These are phyloP conservation scores for Lasius fuliginosus DNA, from an alignment of 2,888 invertebrate genomes.

Conservation along the genomic window DNA sequence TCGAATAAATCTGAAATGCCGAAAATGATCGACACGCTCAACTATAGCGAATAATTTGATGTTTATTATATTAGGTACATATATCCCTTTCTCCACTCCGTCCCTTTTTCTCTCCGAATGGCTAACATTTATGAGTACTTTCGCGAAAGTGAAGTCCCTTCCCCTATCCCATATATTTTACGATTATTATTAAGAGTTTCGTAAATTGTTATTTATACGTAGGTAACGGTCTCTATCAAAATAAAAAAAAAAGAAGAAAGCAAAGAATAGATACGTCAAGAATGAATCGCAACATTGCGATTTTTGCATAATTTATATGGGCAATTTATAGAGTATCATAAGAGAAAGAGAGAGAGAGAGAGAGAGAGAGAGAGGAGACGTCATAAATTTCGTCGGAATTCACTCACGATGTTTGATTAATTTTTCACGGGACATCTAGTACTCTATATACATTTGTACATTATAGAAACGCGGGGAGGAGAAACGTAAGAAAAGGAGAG, in stretches of 20 bases:
- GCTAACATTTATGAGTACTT: constrained; percentile 29
- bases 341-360: background rate
- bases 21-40: constrained; percentile 74
- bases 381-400: constrained; percentile 47
- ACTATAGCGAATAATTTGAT: constrained; percentile 77
- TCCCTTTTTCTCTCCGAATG: constrained; percentile 32
- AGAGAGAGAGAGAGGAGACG: constrained; percentile 24
- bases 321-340: constrained; percentile 24
- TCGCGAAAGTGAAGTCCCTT: constrained; percentile 2
- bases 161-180: constrained; percentile 62
- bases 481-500: constrained; percentile 22
- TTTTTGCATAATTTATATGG: constrained; percentile 30
- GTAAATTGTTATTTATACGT: constrained; percentile 76
- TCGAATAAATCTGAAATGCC: constrained; percentile 61
- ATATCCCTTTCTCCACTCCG: background rate
- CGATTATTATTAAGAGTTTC: constrained; percentile 71
- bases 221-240: constrained; percentile 51
- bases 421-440: constrained; percentile 73
- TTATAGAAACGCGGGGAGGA: constrained; percentile 7
- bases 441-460: constrained; percentile 61
- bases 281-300: constrained; percentile 7
- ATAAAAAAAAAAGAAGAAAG: constrained; percentile 30
- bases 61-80: constrained; percentile 62
- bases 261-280: background rate
- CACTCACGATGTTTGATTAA: constrained; percentile 65